Evolutionary conservation across 1,140 invertebrate species (phyloP), one percentile per base, ranked within the genome.

Genomic region (Sinonovacula constricta): DNA sequence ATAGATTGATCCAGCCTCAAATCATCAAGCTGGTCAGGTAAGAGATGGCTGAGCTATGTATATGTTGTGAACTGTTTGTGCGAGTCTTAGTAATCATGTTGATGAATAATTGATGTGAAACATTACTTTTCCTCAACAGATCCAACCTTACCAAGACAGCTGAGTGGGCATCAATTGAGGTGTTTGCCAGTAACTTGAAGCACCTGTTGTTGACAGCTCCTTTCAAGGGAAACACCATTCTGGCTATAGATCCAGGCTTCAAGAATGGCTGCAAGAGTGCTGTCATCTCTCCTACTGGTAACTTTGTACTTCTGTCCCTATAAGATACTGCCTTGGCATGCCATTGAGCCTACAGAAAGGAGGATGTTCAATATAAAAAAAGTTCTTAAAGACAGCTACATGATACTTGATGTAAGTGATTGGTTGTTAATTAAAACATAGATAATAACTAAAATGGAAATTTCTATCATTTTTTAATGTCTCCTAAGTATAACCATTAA

Each of bases 171-270:
- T 95, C 96, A 0, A 94, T 97, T 22, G 93, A 95, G 82, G 95
- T 97, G 1, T 98, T 98, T 91, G 94, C 94, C 4, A 92, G 91
- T 2, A 98, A 98, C 91, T 90, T 98, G 30, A 96, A 96, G 85
- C 94, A 96, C 79, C 92, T 98, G 51, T 89, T 98, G 3, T 87
- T 98, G 3, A 93, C 93, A 30, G 93, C 95, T 18, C 96, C 97
- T 0, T 91, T 97, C 0, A 94, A 95, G 88, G 95, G 95, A n/a
- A 93, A 94, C 88, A 91, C 92, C 0, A 95, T 98, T 56, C 88
- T 96, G 15, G 96, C 95, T 0, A 93, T 98, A 51, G 97, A 98
- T 93, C 97, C 97, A 2, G 93, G 97, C 0, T 97, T 95, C 87
- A 92, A 88, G 68, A 94, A 96, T 86, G 97, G 97, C 2, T 98